phyloP scores from a whole-genome alignment of 2,113 vertebrate species.

The Orientallactaga bullata region DNA sequence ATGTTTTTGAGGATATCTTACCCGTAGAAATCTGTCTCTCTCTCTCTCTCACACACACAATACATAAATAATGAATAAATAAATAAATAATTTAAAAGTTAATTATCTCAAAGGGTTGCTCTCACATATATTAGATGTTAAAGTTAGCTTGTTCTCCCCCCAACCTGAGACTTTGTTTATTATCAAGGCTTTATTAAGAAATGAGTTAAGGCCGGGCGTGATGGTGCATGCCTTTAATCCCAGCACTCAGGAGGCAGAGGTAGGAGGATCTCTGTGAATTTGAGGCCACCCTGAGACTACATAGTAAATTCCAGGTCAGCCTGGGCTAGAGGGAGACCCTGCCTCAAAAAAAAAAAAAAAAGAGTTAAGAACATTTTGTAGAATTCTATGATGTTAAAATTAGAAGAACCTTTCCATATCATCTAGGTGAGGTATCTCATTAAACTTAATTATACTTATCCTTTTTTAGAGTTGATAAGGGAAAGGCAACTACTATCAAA shows the following conservation, averaged over 20 bases:
- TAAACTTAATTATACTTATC: conserved; percentile 29
- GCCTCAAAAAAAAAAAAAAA: too few relatives aligned
- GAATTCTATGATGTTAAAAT: conserved; percentile 34
- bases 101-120: not conserved
- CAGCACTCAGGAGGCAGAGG: too few relatives aligned
- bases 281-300: too few relatives aligned
- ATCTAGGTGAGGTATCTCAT: conserved; percentile 14
- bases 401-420: conserved; percentile 39
- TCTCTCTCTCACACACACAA: too few relatives aligned
- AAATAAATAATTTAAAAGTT: not conserved
- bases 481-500: conserved; percentile 48
- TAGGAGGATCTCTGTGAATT: too few relatives aligned
- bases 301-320: too few relatives aligned
- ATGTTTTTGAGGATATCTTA: not conserved
- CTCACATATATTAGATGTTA: not conserved
- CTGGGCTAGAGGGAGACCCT: too few relatives aligned
- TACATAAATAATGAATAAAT: too few relatives aligned
- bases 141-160: not conserved
- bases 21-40: not conserved
- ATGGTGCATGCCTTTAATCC: too few relatives aligned
- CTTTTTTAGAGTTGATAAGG: conserved; percentile 14
- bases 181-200: not conserved
- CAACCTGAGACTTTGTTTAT: not conserved
- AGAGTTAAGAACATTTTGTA: conserved; percentile 20
- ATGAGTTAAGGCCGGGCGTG: too few relatives aligned